Base-by-base conservation (phyloP, 2,113 vertebrate genomes). In the Menura novaehollandiae region DNA sequence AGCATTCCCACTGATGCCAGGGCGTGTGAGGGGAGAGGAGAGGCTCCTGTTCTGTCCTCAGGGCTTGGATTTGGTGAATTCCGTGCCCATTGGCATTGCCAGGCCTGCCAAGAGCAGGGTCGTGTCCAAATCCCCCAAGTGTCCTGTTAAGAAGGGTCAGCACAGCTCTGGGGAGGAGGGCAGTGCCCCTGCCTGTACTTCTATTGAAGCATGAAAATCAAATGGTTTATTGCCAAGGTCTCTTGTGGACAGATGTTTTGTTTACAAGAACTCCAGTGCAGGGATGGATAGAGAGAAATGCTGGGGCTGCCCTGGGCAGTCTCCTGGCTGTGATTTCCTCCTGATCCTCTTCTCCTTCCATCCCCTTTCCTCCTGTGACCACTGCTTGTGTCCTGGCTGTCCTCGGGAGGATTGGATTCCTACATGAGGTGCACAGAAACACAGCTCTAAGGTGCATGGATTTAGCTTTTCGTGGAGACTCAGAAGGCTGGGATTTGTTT, bases 111-210 rank as follows among this genome's bases (percentile, higher is more conserved):
- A 28, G 39, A 59, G 46, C 59, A 27, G 71, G n/a, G 9, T 7
- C 6, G 19, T 41, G 33, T 51, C 66, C 32, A 37, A 4, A 55
- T 37, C 5, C 39, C 49, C 8, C 6, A 1, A 18, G 39, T 11
- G 3, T 30, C 6, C 46, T 28, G 15, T 23, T 4, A 18, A 26
- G 68, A 32, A 5, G 0, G 1, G 5, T 3, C 44, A 24, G 24
- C 1, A 0, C 18, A 43, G 5, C 58, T 46, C 41, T 64, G 85
- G 41, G 64, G 44, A 73, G 37, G 39, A 67, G 27, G 23, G 23
- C 24, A 28, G 22, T 37, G 22, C 35, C 8, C 33, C 9, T 27
- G 24, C 21, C 20, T 4, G 3, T 21, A 0, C 21, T 35, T 16
- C 7, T 7, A 32, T 8, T 33, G 35, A 11, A 64, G 6, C 7